These are phyloP conservation scores for Xenopus laevis DNA, from an alignment of 2,113 vertebrate species.

Conservation along the genomic window DNA sequence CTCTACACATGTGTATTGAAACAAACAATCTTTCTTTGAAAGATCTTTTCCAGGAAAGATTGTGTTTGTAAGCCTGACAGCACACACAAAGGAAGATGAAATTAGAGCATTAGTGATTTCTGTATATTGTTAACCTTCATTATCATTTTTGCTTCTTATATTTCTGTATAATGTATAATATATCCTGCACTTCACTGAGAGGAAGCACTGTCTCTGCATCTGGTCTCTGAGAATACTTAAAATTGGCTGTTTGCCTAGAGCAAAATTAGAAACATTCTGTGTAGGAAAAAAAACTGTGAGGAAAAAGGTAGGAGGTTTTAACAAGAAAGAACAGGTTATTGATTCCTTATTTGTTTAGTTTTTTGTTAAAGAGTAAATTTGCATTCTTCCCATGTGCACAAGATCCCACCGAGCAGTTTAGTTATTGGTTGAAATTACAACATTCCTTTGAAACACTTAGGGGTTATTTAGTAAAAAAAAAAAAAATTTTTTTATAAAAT, in stretches of 20 bases:
- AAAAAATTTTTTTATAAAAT: too few relatives aligned
- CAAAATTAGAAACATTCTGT: conserved; percentile 45
- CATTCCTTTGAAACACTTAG: background rate
- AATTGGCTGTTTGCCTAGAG: conserved; percentile 42
- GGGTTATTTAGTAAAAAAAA: too few relatives aligned
- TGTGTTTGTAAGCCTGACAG: background rate
- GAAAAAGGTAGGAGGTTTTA: conserved; percentile 39
- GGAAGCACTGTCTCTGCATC: conserved; percentile 43
- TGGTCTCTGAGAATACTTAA: conserved; percentile 28
- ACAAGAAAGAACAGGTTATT: conserved; percentile 45
- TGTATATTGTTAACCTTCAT: conserved; percentile 43
- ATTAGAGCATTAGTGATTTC: conserved; percentile 29
- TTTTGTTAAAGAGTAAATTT: conserved; percentile 12
- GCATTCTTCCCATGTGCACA: conserved; percentile 22
- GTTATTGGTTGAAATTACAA: conserved; percentile 18
- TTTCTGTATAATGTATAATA: conserved; percentile 44
- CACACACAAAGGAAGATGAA: conserved; percentile 19
- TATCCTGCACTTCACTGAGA: conserved; percentile 39
- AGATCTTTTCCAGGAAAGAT: too few relatives aligned
- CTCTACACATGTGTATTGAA: too few relatives aligned
- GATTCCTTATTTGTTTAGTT: conserved; percentile 14
- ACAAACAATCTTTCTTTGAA: too few relatives aligned
- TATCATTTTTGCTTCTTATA: conserved; percentile 44
- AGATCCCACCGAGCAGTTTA: conserved; percentile 18
- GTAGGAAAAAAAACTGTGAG: conserved; percentile 35